phyloP scores from a whole-genome alignment of 2,113 vertebrate species.

The Ornithorhynchus anatinus region DNA sequence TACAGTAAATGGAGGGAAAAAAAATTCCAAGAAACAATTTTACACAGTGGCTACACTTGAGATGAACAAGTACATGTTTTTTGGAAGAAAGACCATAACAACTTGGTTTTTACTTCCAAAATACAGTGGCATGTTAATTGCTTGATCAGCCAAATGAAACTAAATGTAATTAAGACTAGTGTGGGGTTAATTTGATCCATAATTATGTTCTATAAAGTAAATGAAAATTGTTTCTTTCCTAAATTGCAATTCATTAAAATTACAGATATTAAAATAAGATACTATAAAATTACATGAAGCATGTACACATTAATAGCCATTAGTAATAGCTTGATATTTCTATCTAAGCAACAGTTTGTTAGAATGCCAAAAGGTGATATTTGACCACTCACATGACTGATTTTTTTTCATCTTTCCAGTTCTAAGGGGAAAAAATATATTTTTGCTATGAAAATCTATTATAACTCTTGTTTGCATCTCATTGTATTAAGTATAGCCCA shows the following conservation, averaged over 20 bases:
- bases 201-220: conserved; percentile 98
- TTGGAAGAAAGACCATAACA: conserved; percentile 72
- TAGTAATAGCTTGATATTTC: conserved; percentile 87
- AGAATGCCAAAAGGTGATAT: conserved; percentile 81
- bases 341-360: conserved; percentile 83
- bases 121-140: conserved; percentile 83
- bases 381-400: conserved; percentile 79
- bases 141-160: conserved; percentile 96
- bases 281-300: conserved; percentile 95
- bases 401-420: conserved; percentile 60
- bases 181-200: conserved; percentile 98
- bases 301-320: conserved; percentile 91
- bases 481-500: conserved; percentile 27
- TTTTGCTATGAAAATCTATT: conserved; percentile 20
- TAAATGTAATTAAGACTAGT: conserved; percentile 98
- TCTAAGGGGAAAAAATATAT: conserved; percentile 56
- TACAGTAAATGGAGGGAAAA: conserved; percentile 51
- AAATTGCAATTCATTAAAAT: conserved; percentile 99
- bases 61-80: conserved; percentile 71
- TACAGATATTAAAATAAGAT: conserved; percentile 95
- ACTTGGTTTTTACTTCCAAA: conserved; percentile 81
- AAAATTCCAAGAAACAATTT: conserved; percentile 61
- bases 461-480: not conserved
- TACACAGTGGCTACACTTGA: conserved; percentile 57
- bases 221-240: conserved; percentile 92